Evolutionary conservation across 2,797 vertebrate genomes (phyloP).

Genomic region (Melanogrammus aeglefinus): DNA sequence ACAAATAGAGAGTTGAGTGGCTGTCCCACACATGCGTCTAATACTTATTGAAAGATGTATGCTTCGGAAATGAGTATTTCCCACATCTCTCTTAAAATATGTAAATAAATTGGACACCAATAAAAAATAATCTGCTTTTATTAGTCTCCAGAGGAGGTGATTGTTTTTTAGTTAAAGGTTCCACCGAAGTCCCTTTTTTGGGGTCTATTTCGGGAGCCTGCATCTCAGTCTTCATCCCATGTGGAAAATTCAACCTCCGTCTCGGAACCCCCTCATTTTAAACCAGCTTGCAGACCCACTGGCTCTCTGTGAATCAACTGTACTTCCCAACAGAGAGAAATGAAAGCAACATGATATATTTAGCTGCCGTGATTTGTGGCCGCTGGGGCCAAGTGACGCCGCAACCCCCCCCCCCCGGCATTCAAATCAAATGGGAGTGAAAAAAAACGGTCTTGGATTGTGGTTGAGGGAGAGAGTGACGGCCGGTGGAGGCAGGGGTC

Average conservation of each 20-base stretch:
- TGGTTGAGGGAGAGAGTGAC: slow-evolving; percentile 31
- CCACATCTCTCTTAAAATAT: not conserved
- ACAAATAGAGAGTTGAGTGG: too few relatives aligned
- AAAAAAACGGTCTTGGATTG: slow-evolving; percentile 49
- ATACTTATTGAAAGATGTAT: too few relatives aligned
- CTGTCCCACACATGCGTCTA: not conserved
- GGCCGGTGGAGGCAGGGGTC: slow-evolving; percentile 26
- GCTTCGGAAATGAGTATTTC: not conserved
- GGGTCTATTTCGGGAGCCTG: slow-evolving; percentile 17
- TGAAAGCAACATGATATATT: slow-evolving; percentile 32
- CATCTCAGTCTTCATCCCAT: not conserved
- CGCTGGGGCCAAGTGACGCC: slow-evolving; percentile 19
- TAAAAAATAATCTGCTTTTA: not conserved
- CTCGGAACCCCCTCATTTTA: slow-evolving; percentile 22
- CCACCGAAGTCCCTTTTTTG: slow-evolving; percentile 9
- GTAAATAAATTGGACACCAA: not conserved
- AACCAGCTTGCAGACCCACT: slow-evolving; percentile 18
- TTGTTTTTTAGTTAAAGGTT: not conserved
- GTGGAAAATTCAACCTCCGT: slow-evolving; percentile 3
- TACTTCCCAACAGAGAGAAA: slow-evolving; percentile 5
- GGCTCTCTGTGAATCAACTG: slow-evolving; percentile 4
- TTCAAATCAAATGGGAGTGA: slow-evolving; percentile 19
- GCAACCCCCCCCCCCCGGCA: not conserved
- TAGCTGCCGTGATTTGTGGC: slow-evolving; percentile 43
- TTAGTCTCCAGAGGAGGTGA: not conserved